phyloP scores from a whole-genome alignment of 2,113 vertebrate genomes.

The Thalassarche chlororhynchos region DNA sequence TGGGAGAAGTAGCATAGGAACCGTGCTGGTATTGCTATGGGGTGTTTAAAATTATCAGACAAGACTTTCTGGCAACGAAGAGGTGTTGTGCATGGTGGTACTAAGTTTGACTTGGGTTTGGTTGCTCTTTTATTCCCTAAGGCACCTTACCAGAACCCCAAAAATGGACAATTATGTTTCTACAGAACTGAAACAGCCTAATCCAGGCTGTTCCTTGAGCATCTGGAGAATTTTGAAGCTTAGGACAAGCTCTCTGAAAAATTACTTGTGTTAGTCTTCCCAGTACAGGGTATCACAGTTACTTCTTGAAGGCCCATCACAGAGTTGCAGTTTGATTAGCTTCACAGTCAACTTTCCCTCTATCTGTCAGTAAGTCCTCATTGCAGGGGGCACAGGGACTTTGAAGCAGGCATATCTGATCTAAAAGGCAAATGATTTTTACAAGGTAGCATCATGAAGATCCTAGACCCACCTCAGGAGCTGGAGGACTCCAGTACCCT shows the following conservation, averaged over 20 bases:
- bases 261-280: neutral
- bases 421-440: neutral
- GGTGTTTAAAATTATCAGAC: neutral
- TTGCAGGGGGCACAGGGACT: neutral
- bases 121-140: neutral
- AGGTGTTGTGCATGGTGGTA: neutral
- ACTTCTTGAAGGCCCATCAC: neutral
- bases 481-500: neutral
- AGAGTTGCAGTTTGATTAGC: neutral
- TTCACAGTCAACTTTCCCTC: neutral
- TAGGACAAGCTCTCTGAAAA: neutral
- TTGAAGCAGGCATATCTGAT: neutral
- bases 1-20: neutral
- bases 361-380: neutral
- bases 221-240: neutral
- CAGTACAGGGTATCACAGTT: neutral
- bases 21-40: neutral
- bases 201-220: neutral
- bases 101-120: neutral
- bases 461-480: neutral
- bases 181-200: neutral
- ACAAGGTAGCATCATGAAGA: neutral
- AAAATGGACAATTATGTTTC: neutral
- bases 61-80: neutral
- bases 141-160: neutral